Evolutionary conservation across 1,140 invertebrate species (phyloP).

Genomic region (Tetragnatha versicolor): DNA sequence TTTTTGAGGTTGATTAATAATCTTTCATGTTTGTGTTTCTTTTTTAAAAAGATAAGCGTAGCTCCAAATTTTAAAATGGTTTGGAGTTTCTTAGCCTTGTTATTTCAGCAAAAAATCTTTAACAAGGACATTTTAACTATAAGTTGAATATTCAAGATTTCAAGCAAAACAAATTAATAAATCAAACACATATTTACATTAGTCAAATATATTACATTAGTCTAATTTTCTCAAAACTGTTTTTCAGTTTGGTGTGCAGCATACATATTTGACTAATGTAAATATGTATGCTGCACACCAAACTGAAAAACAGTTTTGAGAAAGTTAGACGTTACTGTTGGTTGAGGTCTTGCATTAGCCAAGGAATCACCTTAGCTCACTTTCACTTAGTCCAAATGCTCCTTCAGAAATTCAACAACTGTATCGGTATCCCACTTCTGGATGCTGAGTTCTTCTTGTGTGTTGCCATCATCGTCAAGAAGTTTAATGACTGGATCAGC

Average conservation of each 20-base stretch:
- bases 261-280: neutral
- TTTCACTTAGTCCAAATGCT: slow-evolving; percentile 55
- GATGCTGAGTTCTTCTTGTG: slow-evolving; percentile 71
- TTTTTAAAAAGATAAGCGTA: no score
- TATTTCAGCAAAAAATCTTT: no score
- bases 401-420: slow-evolving; percentile 88
- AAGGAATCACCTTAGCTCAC: no score
- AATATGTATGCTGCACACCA: neutral
- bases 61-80: no score
- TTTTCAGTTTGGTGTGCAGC: neutral
- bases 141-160: no score
- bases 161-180: no score
- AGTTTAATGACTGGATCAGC: slow-evolving; percentile 92
- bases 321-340: neutral
- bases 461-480: slow-evolving; percentile 79
- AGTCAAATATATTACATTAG: neutral
- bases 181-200: no score
- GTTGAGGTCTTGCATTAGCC: neutral
- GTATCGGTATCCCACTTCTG: slow-evolving; percentile 93
- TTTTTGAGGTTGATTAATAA: no score
- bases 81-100: no score
- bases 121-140: no score
- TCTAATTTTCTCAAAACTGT: neutral
- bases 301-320: neutral
- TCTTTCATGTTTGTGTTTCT: no score